These are phyloP conservation scores for Dendrolimus pini DNA, from an alignment of 2,888 invertebrate species.

Conservation along the genomic window DNA sequence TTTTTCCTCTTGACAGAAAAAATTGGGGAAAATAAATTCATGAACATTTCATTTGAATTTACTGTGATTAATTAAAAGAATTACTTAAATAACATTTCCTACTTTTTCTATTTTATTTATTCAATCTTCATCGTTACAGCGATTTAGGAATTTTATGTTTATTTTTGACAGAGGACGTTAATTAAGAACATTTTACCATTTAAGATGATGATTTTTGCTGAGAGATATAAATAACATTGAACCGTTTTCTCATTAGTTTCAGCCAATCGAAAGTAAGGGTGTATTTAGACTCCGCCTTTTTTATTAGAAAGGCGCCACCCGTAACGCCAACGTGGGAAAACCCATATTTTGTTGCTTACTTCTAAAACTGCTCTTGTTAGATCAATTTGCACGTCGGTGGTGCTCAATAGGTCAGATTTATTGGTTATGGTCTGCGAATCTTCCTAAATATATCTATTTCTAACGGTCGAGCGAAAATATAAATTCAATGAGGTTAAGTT, in stretches of 20 bases:
- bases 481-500: not conserved
- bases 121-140: no score
- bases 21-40: no score
- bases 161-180: no score
- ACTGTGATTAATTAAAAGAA: no score
- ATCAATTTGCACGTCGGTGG: not conserved
- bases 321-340: not conserved
- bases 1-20: no score
- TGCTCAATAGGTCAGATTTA: not conserved
- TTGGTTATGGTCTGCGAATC: not conserved
- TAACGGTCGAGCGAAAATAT: not conserved
- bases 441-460: not conserved
- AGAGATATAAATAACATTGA: slow-evolving; percentile 4
- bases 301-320: slow-evolving; percentile 13
- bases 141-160: no score
- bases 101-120: no score
- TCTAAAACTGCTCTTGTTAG: not conserved
- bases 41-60: no score
- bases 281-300: slow-evolving; percentile 30
- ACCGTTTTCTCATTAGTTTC: slow-evolving; percentile 4
- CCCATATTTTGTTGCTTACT: not conserved
- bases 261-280: slow-evolving; percentile 17
- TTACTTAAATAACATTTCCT: no score
- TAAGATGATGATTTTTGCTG: slow-evolving; percentile 3
- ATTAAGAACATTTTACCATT: no score